A percentile compares a stretch with the other conserved stretches of the same genome.
Evolutionary conservation across 2,888 invertebrate genomes (phyloP).

Genomic region (Aethes cnicana): DNA sequence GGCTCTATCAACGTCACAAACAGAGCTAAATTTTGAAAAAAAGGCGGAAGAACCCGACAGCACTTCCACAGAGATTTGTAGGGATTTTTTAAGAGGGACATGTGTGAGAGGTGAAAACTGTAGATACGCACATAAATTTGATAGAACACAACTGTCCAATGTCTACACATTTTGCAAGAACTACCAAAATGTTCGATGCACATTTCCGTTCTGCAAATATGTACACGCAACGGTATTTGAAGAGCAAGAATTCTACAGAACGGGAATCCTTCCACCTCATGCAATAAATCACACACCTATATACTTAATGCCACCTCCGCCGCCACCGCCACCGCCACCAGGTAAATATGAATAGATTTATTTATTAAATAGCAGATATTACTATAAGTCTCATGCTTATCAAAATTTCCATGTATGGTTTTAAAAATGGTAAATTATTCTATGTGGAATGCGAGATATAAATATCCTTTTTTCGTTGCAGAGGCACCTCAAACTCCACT

Average conservation of each 20-base stretch:
- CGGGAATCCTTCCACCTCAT: conserved; percentile 55
- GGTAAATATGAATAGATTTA: conserved; percentile 40
- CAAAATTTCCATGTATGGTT: not conserved
- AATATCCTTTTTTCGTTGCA: too few species aligned
- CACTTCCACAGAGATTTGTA: conserved; percentile 46
- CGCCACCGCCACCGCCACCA: conserved; percentile 45
- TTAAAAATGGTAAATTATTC: not conserved
- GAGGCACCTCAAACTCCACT: not conserved
- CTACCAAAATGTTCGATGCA: conserved; percentile 57
- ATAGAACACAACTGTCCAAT: conserved; percentile 50
- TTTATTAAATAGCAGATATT: not conserved
- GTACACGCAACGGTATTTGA: conserved; percentile 66
- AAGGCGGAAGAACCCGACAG: conserved; percentile 9
- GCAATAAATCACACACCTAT: conserved; percentile 46
- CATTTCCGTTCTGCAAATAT: conserved; percentile 54
- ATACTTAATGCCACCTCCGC: conserved; percentile 35
- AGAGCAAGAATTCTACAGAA: conserved; percentile 57
- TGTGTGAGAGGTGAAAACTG: conserved; percentile 52
- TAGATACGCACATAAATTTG: conserved; percentile 54
- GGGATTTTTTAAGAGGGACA: conserved; percentile 58
- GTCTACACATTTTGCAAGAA: conserved; percentile 64
- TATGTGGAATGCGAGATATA: too few species aligned
- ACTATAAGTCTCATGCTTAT: too few species aligned
- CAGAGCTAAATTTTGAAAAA: conserved; percentile 5
- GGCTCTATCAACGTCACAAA: not conserved